A percentile compares a stretch with the other conserved stretches of the same genome.
These are phyloP conservation scores for Petrolisthes manimaculis DNA, from an alignment of 2,888 invertebrate genomes.

Conservation along the genomic window DNA sequence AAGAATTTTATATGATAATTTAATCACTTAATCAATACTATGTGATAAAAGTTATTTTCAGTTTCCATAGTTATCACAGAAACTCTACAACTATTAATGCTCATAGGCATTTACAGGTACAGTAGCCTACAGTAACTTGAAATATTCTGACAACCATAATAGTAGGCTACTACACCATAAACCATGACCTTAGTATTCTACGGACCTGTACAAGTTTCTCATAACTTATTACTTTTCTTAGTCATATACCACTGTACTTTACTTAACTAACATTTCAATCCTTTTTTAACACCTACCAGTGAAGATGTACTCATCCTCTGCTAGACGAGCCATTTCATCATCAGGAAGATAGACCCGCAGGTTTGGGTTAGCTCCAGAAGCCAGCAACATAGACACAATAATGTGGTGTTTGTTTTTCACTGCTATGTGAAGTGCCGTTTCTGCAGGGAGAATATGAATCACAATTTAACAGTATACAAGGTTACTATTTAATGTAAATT, in stretches of 20 bases:
- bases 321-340: constrained; percentile 67
- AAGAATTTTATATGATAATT: background rate
- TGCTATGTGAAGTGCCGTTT: constrained; percentile 87
- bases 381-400: constrained; percentile 79
- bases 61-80: background rate
- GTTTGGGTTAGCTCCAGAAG: constrained; percentile 87
- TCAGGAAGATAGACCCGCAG: constrained; percentile 75
- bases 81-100: background rate
- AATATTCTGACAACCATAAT: too few relatives aligned
- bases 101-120: too few relatives aligned
- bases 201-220: too few relatives aligned
- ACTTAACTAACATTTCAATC: background rate
- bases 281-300: constrained; percentile 49
- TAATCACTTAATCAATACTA: background rate
- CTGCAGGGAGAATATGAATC: constrained; percentile 70
- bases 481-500: background rate
- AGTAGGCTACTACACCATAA: too few relatives aligned
- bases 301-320: constrained; percentile 66
- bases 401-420: constrained; percentile 82
- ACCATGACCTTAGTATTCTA: too few relatives aligned
- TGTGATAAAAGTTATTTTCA: background rate
- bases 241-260: background rate
- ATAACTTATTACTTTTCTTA: too few relatives aligned
- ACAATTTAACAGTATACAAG: background rate
- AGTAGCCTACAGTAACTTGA: too few relatives aligned